Evolutionary conservation across 2,113 vertebrate genomes (phyloP), one percentile per base, ranked within the genome.

Genomic region (Cebidichthys violaceus): DNA sequence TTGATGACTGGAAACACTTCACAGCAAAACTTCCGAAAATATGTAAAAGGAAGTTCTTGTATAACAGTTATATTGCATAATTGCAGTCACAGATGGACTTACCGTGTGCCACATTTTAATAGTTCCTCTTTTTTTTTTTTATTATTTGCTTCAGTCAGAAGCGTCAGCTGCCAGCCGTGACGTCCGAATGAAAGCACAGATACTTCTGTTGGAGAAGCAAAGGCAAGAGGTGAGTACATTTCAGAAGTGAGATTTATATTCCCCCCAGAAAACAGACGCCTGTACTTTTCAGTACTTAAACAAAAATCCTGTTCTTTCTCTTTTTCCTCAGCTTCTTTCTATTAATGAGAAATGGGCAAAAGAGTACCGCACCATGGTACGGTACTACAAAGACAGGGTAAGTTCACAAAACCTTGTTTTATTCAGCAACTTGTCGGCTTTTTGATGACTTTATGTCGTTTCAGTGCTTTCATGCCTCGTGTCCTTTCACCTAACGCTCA

Each of bases 261-360:
- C n/a, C 41, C 9, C 17, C 45, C 45, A 2, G 0, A 50, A n/a
- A 29, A 77, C 41, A 72, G 31, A 75, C 47, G 73, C 35, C 6
- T 9, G 2, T 7, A 10, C 15, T 0, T 3, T 41, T 74, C 43
- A 35, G 37, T 9, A 3, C 37, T 60, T 0, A 47, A 29, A 35
- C 37, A n/a, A 10, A 24, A 41, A 55, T 33, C 1, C 4, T 43
- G 3, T 45, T 37, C 17, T 81, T 54, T 69, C 29, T 81, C 13
- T 79, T 75, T 33, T 82, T 20, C 55, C 81, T 77, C 82, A 95
- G 94, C 93, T 95, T 67, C 84, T 95, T 35, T 75, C 79, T 20
- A 89, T 94, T 27, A 95, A 95, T 24, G 89, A 88, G 70, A 87
- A 78, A 67, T 95, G 94, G 94, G 90, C 91, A 0, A 90, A 91